Percentiles rank a stretch among this genome's conserved stretches.
phyloP scores from a whole-genome alignment of 2,797 vertebrate genomes.

The Gephyroberyx darwinii region DNA sequence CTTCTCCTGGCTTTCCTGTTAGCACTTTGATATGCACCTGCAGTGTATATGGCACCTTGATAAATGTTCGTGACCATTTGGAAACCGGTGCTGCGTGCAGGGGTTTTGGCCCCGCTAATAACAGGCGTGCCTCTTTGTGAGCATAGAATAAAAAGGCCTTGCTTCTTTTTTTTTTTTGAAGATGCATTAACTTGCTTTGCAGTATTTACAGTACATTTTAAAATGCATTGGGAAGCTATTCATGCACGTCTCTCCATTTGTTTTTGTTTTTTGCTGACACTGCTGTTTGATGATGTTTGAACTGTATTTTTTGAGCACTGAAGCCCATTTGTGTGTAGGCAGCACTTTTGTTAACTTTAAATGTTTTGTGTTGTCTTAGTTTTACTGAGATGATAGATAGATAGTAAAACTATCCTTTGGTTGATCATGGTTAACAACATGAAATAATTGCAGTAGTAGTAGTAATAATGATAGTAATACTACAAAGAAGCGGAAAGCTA shows the following conservation, averaged over 20 bases:
- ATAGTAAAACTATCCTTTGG: not conserved
- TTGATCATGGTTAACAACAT: no score
- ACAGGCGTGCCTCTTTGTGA: not conserved
- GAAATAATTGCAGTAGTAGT: no score
- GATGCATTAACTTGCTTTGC: conserved; percentile 12
- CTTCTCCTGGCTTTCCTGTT: not conserved
- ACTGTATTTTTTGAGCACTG: conserved; percentile 19
- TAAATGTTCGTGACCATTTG: not conserved
- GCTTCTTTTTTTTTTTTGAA: conserved; percentile 2
- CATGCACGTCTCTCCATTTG: not conserved
- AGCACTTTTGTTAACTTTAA: conserved; percentile 25
- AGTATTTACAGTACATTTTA: conserved; percentile 12
- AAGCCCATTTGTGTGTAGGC: conserved; percentile 19
- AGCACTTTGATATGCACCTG: not conserved
- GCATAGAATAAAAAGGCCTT: not conserved
- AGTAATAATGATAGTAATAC: no score
- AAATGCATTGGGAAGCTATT: conserved; percentile 3
- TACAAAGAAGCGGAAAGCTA: no score
- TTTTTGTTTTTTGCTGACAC: conserved; percentile 20
- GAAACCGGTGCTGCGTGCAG: not conserved
- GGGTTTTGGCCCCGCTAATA: not conserved
- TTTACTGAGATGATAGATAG: no score
- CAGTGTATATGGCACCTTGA: not conserved
- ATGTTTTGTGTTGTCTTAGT: not conserved
- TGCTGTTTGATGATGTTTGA: conserved; percentile 9